Percentiles rank a stretch among this genome's conserved stretches.
phyloP scores from a whole-genome alignment of 2,113 vertebrate genomes.

The Scartelaos histophorus region DNA sequence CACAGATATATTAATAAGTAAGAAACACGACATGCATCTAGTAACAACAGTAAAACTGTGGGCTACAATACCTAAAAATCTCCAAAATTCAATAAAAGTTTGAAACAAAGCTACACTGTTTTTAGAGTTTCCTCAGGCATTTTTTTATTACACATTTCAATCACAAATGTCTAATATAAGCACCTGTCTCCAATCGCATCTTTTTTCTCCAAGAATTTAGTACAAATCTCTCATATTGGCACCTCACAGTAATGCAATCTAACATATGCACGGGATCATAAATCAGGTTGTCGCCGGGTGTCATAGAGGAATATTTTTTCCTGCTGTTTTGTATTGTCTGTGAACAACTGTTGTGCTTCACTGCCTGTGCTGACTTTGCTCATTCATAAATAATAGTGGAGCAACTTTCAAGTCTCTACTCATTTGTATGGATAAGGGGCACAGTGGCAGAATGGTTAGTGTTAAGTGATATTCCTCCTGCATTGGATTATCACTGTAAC shows the following conservation, averaged over 20 bases:
- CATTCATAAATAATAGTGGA: background rate
- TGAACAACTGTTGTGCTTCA: constrained; percentile 9
- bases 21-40: too few relatives aligned
- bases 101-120: background rate
- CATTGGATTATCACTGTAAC: too few relatives aligned
- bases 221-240: background rate
- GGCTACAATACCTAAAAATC: background rate
- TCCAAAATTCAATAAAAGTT: background rate
- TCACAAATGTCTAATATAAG: constrained; percentile 5
- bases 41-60: background rate
- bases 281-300: constrained; percentile 4
- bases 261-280: background rate
- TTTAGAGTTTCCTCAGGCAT: background rate
- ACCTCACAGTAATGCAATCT: background rate
- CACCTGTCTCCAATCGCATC: background rate
- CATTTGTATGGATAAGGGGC: background rate
- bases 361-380: constrained; percentile 1
- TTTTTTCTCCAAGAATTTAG: background rate
- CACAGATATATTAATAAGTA: too few relatives aligned
- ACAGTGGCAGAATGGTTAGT: background rate
- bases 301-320: background rate
- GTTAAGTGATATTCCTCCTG: background rate
- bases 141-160: background rate
- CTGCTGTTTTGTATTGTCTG: constrained; percentile 14
- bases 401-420: background rate